Evolutionary conservation across 2,113 vertebrate species (phyloP), one percentile per base, ranked within the genome.

Genomic region (Plecotus auritus): DNA sequence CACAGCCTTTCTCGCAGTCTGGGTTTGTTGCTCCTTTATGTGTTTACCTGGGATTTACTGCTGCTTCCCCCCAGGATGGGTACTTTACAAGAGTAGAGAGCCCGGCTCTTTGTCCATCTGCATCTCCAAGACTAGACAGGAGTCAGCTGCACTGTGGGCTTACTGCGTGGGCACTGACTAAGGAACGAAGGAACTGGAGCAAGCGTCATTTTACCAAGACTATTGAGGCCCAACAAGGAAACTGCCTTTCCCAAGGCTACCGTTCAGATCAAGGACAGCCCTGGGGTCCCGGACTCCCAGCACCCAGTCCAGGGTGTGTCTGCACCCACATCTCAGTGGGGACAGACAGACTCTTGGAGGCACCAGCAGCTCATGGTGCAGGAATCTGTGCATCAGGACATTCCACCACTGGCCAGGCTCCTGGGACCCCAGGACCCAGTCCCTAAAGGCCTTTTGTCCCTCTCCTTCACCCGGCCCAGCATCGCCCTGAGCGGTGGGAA

Each of bases 401-500:
- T 12, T 26, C n/a, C 2, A 5, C 45, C 59, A 20, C 89, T n/a
- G n/a, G 9, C 9, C 77, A n/a, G 40, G 20, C 61, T 83, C 61
- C 70, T 23, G 42, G 0, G 5, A 3, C 56, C n/a, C 76, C 20
- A 13, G 54, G 51, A 42, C 64, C 30, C 9, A n/a, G 8, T 9
- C 37, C 59, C 1, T 0, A 51, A 59, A 32, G 49, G 9, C 32
- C 23, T 47, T 5, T 1, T 7, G 74, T 64, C 23, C 67, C 6
- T 64, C 30, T 61, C 49, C 45, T 35, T 74, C n/a, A 13, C 5
- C 30, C 2, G 23, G 30, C 47, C 37, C 81, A 18, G 47, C 16
- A 2, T 22, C 5, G 0, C 14, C 93, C 61, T 64, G 61, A 64
- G 59, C 45, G 59, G 97, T 82, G 42, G 86, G 93, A 94, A 97